Conservation (phyloP, 2,113 vertebrate species). For the Motacilla alba region DNA sequence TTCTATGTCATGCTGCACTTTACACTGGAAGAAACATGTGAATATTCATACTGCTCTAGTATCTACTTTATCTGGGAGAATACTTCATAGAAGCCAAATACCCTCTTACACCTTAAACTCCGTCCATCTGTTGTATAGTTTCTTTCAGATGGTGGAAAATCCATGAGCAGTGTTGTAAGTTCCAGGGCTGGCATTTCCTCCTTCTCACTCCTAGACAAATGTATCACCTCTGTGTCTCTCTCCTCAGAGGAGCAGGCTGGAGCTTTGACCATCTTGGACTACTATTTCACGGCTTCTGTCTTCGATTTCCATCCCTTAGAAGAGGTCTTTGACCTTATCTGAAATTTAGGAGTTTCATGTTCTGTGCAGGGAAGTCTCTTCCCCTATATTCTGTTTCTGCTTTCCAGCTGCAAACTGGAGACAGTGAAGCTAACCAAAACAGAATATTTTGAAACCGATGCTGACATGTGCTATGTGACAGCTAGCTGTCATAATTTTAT, state of each 20-base stretch:
- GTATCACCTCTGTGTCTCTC: background rate
- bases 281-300: background rate
- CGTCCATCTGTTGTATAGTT: background rate
- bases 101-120: background rate
- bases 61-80: background rate
- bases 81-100: background rate
- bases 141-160: background rate
- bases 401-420: background rate
- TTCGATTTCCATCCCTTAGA: background rate
- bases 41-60: background rate
- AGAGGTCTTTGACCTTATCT: background rate
- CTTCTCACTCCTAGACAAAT: accelerated
- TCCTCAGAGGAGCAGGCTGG: background rate
- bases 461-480: background rate
- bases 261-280: background rate
- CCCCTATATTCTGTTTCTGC: background rate
- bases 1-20: background rate
- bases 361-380: background rate
- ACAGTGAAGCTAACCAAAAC: background rate
- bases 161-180: background rate
- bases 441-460: background rate
- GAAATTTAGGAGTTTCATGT: background rate
- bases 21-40: background rate
- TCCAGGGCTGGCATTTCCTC: background rate
- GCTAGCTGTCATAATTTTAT: background rate